These are phyloP conservation scores for Ormia ochracea DNA, from an alignment of 2,888 invertebrate species.

Conservation along the genomic window DNA sequence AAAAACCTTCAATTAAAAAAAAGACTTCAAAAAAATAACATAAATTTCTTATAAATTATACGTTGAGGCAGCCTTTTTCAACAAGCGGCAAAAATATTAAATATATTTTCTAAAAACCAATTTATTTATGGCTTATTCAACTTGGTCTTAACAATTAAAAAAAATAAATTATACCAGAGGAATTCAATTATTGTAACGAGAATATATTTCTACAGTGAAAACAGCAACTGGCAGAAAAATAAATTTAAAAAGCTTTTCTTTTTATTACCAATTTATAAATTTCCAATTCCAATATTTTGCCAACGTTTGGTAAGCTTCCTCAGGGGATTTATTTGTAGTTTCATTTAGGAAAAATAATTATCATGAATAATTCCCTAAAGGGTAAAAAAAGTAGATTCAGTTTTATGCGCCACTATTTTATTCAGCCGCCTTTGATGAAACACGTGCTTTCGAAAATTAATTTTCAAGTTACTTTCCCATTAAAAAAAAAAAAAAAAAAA, in stretches of 20 bases:
- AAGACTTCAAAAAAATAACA: background rate
- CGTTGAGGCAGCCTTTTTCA: background rate
- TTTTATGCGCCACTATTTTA: background rate
- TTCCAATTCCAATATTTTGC: too few relatives aligned
- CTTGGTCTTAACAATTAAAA: slow-evolving; percentile 2
- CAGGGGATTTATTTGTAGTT: too few relatives aligned
- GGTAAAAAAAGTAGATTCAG: too few relatives aligned
- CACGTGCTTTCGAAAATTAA: background rate
- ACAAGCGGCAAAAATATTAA: background rate
- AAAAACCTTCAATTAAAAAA: background rate
- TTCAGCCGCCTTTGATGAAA: background rate
- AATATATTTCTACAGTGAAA: slow-evolving; percentile 33
- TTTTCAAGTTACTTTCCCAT: background rate
- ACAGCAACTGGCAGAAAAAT: background rate
- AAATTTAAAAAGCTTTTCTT: too few relatives aligned
- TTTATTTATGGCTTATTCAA: background rate
- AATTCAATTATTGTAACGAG: slow-evolving; percentile 36
- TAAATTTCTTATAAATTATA: slow-evolving; percentile 21
- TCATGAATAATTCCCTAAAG: too few relatives aligned
- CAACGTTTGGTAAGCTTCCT: too few relatives aligned
- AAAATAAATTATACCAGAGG: background rate
- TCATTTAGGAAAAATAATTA: too few relatives aligned
- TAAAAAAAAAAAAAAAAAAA: too few relatives aligned
- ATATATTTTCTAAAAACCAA: background rate
- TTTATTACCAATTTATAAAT: too few relatives aligned